These are phyloP conservation scores for Crotophaga sulcirostris DNA, from an alignment of 2,113 vertebrate species.

Conservation along the genomic window DNA sequence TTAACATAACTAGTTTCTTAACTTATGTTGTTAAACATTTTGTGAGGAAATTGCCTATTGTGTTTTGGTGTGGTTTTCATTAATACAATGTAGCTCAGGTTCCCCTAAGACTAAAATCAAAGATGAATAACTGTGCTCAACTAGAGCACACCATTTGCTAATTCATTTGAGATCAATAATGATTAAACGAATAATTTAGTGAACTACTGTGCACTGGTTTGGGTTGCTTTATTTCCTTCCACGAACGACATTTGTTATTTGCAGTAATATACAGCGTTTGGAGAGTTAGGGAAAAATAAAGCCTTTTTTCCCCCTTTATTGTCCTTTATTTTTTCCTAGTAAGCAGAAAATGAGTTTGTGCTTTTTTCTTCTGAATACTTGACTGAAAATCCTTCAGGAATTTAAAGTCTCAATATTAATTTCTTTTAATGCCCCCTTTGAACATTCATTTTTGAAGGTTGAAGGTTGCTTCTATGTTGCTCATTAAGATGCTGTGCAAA, in stretches of 20 bases:
- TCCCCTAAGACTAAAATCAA: slow-evolving; percentile 62
- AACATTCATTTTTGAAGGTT: not conserved
- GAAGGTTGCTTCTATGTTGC: fast-evolving
- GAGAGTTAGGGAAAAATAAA: not conserved
- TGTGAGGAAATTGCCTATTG: slow-evolving; percentile 37
- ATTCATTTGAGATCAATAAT: slow-evolving; percentile 68
- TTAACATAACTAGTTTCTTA: not conserved
- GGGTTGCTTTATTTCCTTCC: slow-evolving; percentile 12
- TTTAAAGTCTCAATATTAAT: not conserved
- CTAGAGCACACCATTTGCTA: slow-evolving; percentile 40
- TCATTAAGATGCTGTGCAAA: not conserved
- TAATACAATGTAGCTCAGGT: slow-evolving; percentile 19
- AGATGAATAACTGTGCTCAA: slow-evolving; percentile 42
- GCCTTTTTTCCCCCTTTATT: not conserved
- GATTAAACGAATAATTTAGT: slow-evolving; percentile 70
- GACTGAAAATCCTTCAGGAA: not conserved
- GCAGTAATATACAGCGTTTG: not conserved
- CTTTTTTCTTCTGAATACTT: not conserved
- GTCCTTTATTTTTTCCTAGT: not conserved
- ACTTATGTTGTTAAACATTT: slow-evolving; percentile 39
- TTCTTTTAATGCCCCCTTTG: not conserved
- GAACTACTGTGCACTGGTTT: slow-evolving; percentile 4
- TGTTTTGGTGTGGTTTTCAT: slow-evolving; percentile 38
- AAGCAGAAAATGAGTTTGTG: not conserved
- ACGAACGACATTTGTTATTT: not conserved